phyloP scores from a whole-genome alignment of 2,113 vertebrate species.

The Piprites chloris region DNA sequence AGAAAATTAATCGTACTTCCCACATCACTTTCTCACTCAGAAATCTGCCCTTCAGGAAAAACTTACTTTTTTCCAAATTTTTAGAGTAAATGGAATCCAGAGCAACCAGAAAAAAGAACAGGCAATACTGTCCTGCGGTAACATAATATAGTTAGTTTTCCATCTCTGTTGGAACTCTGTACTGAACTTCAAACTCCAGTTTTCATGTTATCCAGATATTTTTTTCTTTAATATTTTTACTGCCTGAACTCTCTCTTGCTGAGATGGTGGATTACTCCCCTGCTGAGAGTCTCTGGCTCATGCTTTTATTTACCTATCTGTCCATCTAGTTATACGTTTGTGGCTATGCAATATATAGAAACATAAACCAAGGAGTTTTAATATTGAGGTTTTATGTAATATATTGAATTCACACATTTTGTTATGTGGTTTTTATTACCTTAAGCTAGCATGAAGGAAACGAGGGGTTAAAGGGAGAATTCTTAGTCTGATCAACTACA shows the following conservation, averaged over 20 bases:
- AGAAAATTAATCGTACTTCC: neutral
- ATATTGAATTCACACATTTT: neutral
- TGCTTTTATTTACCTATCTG: neutral
- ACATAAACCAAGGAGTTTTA: neutral
- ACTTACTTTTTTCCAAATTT: neutral
- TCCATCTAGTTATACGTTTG: neutral
- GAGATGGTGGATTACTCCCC: neutral
- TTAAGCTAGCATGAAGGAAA: neutral
- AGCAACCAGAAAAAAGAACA: neutral
- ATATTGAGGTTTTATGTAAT: neutral
- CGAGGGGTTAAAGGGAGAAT: neutral
- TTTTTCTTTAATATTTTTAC: neutral
- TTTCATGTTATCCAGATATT: neutral
- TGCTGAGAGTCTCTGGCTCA: neutral
- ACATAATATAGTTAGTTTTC: neutral
- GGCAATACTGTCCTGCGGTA: neutral
- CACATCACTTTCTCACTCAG: neutral
- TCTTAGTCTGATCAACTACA: neutral
- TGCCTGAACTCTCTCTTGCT: neutral
- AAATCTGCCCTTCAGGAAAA: neutral
- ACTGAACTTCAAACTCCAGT: neutral
- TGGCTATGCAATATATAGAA: neutral
- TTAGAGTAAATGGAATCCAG: conserved; percentile 8
- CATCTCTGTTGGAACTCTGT: neutral
- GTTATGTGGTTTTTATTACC: neutral